These are phyloP conservation scores for Aphelenchoides avenae DNA, from an alignment of 1,140 invertebrate species.

Conservation along the genomic window DNA sequence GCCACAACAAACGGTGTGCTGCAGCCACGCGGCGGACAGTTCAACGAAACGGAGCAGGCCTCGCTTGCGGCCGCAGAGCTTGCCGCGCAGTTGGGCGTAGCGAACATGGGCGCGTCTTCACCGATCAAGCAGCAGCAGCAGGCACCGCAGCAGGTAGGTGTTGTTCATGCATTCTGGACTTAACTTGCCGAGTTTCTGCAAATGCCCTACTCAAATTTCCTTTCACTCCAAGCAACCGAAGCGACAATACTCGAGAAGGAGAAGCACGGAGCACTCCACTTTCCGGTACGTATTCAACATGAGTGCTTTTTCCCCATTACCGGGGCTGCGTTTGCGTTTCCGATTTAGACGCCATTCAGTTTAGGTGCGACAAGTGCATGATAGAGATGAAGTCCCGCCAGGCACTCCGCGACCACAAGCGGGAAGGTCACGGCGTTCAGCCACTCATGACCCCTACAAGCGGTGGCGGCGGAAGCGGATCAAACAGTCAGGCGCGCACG, in stretches of 20 bases:
- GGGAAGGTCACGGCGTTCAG: conserved; percentile 46
- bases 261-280: conserved; percentile 37
- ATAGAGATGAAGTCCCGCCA: conserved; percentile 40
- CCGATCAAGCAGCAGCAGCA: neutral
- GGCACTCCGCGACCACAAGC: conserved; percentile 45
- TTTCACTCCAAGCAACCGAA: conserved; percentile 26
- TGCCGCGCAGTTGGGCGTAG: neutral
- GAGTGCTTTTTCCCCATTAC: conserved; percentile 7
- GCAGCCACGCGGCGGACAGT: too few species aligned
- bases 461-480: neutral
- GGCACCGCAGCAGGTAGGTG: neutral
- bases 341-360: conserved; percentile 16
- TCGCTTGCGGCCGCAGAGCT: neutral
- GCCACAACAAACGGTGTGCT: neutral
- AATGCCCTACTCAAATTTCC: neutral
- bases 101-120: neutral
- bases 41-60: neutral
- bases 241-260: conserved; percentile 62
- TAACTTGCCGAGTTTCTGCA: neutral
- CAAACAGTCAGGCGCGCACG: too few species aligned
- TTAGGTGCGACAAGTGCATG: conserved; percentile 52
- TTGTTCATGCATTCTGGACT: neutral
- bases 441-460: conserved; percentile 2
- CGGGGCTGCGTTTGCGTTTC: conserved; percentile 10
- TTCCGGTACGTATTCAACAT: conserved; percentile 32